These are phyloP conservation scores for Coecobrya sp. DNA, from an alignment of 2,888 invertebrate genomes.

Conservation along the genomic window DNA sequence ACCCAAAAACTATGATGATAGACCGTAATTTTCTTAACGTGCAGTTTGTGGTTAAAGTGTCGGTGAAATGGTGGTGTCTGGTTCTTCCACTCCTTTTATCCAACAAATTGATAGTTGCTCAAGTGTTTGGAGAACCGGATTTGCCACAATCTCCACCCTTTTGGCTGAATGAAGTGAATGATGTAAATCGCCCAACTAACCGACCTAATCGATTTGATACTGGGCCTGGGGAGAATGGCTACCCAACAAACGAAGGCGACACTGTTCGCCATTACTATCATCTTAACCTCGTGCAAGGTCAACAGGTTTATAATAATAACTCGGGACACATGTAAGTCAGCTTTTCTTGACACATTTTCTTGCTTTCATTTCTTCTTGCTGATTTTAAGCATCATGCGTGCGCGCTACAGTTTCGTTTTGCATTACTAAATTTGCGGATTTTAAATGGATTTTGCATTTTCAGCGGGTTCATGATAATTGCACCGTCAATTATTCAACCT, in stretches of 20 bases:
- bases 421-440: neutral
- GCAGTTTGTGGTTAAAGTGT: conserved; percentile 39
- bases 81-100: neutral
- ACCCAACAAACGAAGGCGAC: conserved; percentile 8
- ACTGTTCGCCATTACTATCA: conserved; percentile 59
- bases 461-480: conserved; percentile 90
- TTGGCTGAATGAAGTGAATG: conserved; percentile 62
- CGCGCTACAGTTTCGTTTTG: neutral
- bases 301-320: conserved; percentile 63
- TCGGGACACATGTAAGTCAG: conserved; percentile 72
- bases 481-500: conserved; percentile 86
- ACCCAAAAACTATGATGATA: neutral
- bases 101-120: neutral
- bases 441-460: conserved; percentile 6
- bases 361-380: neutral
- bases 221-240: neutral
- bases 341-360: conserved; percentile 1
- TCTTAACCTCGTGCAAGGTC: conserved; percentile 72
- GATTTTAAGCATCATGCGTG: too few species aligned
- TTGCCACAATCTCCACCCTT: conserved; percentile 40
- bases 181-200: conserved; percentile 25
- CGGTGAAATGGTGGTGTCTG: conserved; percentile 40
- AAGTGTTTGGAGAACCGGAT: conserved; percentile 57
- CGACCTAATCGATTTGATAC: conserved; percentile 29
- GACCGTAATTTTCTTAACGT: neutral